Conservation (phyloP, 2,888 invertebrate genomes). For the Gymnosoma rotundatum region DNA sequence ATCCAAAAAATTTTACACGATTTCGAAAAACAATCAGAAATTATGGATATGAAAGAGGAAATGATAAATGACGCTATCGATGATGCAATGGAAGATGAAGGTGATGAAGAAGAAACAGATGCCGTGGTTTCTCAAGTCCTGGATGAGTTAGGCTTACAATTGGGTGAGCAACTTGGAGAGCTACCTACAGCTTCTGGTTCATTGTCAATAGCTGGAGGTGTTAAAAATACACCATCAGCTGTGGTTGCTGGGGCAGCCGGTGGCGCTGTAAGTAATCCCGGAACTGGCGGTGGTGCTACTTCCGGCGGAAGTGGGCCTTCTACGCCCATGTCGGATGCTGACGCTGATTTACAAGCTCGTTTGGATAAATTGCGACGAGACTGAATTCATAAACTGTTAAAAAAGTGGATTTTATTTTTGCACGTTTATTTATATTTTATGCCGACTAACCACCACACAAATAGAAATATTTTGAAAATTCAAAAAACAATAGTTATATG, state of each 20-base stretch:
- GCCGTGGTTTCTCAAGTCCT: conserved; percentile 97
- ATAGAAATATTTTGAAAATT: conserved; percentile 11
- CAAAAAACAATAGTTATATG: not conserved
- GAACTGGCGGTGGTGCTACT: conserved; percentile 75
- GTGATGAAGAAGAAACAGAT: conserved; percentile 98
- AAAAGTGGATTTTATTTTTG: not conserved
- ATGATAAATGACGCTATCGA: conserved; percentile 99
- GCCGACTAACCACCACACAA: conserved; percentile 39
- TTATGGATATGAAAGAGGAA: conserved; percentile 99
- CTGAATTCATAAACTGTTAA: conserved; percentile 80
- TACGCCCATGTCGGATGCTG: conserved; percentile 89
- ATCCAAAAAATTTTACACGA: conserved; percentile 98
- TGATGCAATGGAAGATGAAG: conserved; percentile 99
- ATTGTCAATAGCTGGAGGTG: conserved; percentile 84
- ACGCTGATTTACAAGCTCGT: conserved; percentile 98
- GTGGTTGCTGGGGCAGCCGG: conserved; percentile 82
- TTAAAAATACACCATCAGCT: conserved; percentile 86
- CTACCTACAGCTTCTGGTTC: conserved; percentile 87
- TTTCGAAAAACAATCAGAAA: conserved; percentile 99
- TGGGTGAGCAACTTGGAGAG: conserved; percentile 95
- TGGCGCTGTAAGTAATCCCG: conserved; percentile 81
- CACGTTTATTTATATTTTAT: conserved; percentile 33
- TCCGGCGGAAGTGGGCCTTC: conserved; percentile 83
- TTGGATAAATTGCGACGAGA: conserved; percentile 96
- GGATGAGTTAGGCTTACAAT: conserved; percentile 97